Conservation (phyloP, 2,888 invertebrate genomes). For the Dicyrtoma fusca region DNA sequence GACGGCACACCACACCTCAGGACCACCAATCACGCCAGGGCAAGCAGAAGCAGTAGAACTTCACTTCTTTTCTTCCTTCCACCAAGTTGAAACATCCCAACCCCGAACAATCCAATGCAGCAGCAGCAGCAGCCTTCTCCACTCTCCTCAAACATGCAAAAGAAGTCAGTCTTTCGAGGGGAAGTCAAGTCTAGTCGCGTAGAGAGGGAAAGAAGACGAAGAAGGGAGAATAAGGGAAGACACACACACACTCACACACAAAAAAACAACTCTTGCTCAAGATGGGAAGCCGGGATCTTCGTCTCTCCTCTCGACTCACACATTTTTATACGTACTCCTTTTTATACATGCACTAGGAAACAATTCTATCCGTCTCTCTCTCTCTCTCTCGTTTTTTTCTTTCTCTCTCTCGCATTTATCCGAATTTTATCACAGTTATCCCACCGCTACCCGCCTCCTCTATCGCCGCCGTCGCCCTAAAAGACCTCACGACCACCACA, state of each 20-base stretch:
- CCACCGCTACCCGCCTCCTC: background rate
- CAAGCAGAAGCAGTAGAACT: conserved; percentile 38
- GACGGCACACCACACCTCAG: conserved; percentile 54
- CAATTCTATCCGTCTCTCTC: conserved; percentile 8
- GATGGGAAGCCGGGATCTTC: conserved; percentile 34
- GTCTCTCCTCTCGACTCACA: background rate
- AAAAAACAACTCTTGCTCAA: conserved; percentile 33
- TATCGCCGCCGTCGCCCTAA: background rate
- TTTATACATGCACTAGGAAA: conserved; percentile 15
- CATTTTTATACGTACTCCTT: background rate
- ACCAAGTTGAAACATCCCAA: conserved; percentile 22
- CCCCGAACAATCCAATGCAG: conserved; percentile 24
- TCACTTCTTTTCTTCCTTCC: conserved; percentile 5
- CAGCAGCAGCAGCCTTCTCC: conserved; percentile 30
- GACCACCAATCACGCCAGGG: conserved; percentile 56
- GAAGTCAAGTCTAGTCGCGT: background rate
- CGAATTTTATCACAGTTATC: conserved; percentile 4
- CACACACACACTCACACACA: conserved; percentile 16
- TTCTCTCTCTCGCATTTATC: background rate
- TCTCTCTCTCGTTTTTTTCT: background rate
- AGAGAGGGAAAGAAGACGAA: conserved; percentile 3
- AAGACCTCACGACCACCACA: conserved; percentile 1
- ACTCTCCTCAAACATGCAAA: conserved; percentile 30
- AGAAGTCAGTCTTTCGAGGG: conserved; percentile 9
- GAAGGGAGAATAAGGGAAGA: conserved; percentile 26